Base-by-base conservation (phyloP, 2,888 invertebrate species). In the Callyntrura guangdongensis region DNA sequence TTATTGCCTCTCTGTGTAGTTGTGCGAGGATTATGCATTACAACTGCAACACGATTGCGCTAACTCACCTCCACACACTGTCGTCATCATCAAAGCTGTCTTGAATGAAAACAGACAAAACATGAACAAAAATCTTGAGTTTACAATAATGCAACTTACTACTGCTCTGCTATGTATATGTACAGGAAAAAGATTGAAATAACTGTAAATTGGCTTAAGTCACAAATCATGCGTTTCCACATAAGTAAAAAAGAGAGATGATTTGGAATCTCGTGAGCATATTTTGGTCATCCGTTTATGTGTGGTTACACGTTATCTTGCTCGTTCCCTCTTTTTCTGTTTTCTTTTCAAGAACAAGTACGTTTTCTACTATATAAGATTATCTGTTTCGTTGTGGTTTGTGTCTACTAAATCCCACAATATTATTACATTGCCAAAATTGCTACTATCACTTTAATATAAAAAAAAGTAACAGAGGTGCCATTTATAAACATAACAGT, bases 191-290 rank as follows among this genome's bases (percentile, higher is more conserved):
- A 72, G 22, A 82, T 49, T 85, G 61, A 47, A 67, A 53, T 91
- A 87, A 86, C 82, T 86, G 86, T 90, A 82, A 59, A 86, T 82
- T 86, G 56, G 36, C 56, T 90, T 72, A 86, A 90, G 83, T 74
- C 83, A 81, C 86, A 86, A 87, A 91, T 91, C 90, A 91, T 91
- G 90, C 82, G 82, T 86, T 89, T 89, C 74, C 82, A 36, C 67
- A 14, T 27, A 77, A 53, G 27, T 25, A 74, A 64, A 83, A 81
- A 56, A 17, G 36, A 36, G 27, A 56, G 36, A 27, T n/a, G 36
- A 3, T 36, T 36, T 36, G 36, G 36, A 36, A 36, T 36, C 36
- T 36, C 3, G 36, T 61, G 22, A 61, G 6, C 22, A 17, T 59
- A 61, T 20, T 67, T 22, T 27, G 11, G 11, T 25, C 64, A 6